phyloP scores from a whole-genome alignment of 2,797 vertebrate species.

The Anguilla megastoma region DNA sequence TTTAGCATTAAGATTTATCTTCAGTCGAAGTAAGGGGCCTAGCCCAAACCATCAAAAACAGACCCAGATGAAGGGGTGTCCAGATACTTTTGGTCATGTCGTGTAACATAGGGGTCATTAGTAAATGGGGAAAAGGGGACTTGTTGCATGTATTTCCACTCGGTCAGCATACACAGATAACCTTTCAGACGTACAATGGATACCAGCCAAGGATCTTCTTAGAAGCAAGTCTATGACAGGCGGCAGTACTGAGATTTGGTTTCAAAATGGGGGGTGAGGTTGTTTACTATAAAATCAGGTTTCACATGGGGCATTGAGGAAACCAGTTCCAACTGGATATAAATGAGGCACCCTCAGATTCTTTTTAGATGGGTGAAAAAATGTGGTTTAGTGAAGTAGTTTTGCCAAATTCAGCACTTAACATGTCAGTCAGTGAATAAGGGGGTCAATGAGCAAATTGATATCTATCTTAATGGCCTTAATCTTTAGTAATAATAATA shows the following conservation, averaged over 20 bases:
- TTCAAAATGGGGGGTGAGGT: conserved; percentile 29
- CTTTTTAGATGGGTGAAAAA: neutral
- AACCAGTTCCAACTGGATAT: conserved; percentile 18
- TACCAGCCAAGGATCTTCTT: neutral
- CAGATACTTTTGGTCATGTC: too few relatives aligned
- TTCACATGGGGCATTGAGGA: neutral
- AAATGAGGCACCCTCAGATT: neutral
- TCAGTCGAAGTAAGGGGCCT: too few relatives aligned
- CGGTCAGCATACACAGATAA: neutral
- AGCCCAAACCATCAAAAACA: too few relatives aligned
- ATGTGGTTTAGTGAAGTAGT: neutral
- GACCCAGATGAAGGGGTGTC: too few relatives aligned
- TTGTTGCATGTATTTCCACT: neutral
- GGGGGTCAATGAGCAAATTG: neutral
- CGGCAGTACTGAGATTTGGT: conserved; percentile 9
- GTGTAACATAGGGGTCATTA: neutral
- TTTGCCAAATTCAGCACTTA: neutral
- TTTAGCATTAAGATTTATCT: too few relatives aligned
- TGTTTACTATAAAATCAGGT: conserved; percentile 26
- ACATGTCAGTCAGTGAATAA: neutral
- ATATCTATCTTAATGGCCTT: neutral
- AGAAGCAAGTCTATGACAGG: conserved; percentile 8
- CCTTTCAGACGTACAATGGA: neutral
- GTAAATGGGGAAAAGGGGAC: neutral
- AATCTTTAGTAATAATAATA: neutral